Conservation (phyloP, 2,797 vertebrate species). For the Cheracebus regulus region DNA sequence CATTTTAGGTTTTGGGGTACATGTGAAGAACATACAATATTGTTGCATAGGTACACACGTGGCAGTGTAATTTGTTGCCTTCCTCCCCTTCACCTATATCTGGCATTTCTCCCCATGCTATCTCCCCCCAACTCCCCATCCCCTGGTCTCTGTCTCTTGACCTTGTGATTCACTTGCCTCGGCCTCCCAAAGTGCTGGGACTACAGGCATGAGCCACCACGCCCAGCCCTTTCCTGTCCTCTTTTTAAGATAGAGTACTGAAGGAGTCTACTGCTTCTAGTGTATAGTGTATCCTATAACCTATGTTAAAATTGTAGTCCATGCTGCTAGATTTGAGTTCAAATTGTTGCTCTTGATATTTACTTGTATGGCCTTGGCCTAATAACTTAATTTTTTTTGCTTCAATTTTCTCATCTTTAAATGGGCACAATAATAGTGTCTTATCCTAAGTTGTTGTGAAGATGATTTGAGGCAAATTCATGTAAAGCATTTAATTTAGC, state of each 20-base stretch:
- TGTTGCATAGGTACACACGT: no score
- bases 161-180: no score
- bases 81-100: no score
- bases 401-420: conserved; percentile 48
- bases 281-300: conserved; percentile 4
- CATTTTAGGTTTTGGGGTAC: no score
- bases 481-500: neutral
- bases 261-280: conserved; percentile 9
- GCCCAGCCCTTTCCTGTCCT: no score
- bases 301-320: neutral
- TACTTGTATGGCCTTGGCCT: neutral
- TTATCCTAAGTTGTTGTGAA: neutral
- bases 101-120: no score
- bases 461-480: conserved; percentile 25
- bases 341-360: neutral
- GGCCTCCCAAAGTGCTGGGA: no score
- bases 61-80: no score
- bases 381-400: conserved; percentile 35
- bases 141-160: no score
- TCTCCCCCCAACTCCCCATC: no score
- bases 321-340: conserved; percentile 3
- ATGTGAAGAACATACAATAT: no score
- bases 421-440: neutral
- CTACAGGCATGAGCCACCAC: no score
- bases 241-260: neutral